phyloP scores from a whole-genome alignment of 2,797 vertebrate genomes.

The Myiotriccus ornatus region DNA sequence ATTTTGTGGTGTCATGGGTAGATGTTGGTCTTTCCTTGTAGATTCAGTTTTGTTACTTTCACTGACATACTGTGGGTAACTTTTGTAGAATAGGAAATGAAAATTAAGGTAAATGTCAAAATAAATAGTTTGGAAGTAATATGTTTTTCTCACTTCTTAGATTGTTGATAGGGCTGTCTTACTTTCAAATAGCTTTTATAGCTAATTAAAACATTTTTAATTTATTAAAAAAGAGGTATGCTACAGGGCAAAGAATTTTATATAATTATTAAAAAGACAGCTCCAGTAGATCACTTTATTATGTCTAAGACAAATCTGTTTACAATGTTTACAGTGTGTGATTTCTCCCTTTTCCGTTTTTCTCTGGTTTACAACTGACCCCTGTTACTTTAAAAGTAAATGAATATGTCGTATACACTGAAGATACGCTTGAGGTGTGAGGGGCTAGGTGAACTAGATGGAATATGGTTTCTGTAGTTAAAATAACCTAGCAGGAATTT shows the following conservation, averaged over 20 bases:
- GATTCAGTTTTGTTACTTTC: neutral
- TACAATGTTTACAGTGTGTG: neutral
- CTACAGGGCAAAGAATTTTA: neutral
- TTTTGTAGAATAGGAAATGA: neutral
- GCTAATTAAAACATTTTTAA: neutral
- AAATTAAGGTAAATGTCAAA: neutral
- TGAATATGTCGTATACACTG: neutral
- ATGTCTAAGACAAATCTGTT: neutral
- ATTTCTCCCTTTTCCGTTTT: neutral
- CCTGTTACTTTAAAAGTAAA: neutral
- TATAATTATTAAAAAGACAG: neutral
- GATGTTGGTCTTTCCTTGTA: neutral
- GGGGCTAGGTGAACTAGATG: neutral
- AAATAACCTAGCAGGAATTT: neutral
- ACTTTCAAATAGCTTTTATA: neutral
- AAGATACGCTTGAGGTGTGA: accelerated
- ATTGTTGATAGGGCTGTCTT: neutral
- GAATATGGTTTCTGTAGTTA: neutral
- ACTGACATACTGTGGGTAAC: neutral
- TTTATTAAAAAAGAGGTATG: neutral
- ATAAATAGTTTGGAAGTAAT: neutral
- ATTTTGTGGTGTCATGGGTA: neutral
- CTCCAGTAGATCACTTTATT: neutral
- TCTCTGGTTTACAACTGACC: neutral
- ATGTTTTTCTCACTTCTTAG: neutral